Percentiles rank a stretch among this genome's conserved stretches.
phyloP scores from a whole-genome alignment of 2,888 invertebrate genomes.

The Rhopalosiphum nymphaeae region DNA sequence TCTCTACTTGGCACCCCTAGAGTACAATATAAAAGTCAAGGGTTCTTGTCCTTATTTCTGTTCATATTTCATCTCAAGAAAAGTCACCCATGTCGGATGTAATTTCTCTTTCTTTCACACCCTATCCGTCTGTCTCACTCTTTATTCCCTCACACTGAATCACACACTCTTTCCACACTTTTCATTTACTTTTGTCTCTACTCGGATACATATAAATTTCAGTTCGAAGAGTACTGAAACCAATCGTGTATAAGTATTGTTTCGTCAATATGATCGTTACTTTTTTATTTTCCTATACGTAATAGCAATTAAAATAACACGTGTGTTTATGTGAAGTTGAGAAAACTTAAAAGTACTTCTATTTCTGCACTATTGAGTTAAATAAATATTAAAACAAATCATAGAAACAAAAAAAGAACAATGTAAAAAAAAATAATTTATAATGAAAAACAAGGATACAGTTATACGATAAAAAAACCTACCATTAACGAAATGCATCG shows the following conservation, averaged over 20 bases:
- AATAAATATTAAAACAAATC: not conserved
- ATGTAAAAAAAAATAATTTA: not conserved
- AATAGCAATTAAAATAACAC: not conserved
- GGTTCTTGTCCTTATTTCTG: slow-evolving; percentile 35
- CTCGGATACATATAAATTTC: not conserved
- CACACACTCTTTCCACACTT: not conserved
- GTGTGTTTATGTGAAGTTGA: not conserved
- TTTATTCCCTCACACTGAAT: not conserved
- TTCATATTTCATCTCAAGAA: slow-evolving; percentile 50
- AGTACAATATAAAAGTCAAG: slow-evolving; percentile 49
- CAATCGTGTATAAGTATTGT: not conserved
- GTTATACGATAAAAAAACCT: no score
- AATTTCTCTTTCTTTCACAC: slow-evolving; percentile 5
- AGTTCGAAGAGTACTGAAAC: not conserved
- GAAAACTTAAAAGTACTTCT: not conserved
- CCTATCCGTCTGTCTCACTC: not conserved
- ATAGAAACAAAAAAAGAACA: not conserved
- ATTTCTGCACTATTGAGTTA: not conserved
- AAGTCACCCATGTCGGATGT: not conserved
- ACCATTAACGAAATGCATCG: no score
- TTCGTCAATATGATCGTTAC: not conserved
- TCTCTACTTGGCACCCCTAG: not conserved
- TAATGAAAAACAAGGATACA: not conserved
- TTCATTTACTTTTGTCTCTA: not conserved
- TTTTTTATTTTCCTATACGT: not conserved